phyloP scores from a whole-genome alignment of 2,113 vertebrate genomes.

The Brachypodius melanocephalos region DNA sequence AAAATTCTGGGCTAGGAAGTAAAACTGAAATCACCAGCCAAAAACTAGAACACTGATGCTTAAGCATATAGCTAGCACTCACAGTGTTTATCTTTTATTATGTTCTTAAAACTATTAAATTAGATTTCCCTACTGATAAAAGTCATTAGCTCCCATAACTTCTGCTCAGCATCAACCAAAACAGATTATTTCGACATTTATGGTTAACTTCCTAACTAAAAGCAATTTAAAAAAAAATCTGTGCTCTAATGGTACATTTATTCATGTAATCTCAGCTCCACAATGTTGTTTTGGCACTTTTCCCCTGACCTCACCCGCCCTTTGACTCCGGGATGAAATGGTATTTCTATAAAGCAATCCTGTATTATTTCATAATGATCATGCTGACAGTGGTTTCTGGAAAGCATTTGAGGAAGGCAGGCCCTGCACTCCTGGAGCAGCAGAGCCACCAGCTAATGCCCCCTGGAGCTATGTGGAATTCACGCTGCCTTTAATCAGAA shows the following conservation, averaged over 20 bases:
- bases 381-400: background rate
- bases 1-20: conserved; percentile 52
- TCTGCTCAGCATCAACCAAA: conserved; percentile 8
- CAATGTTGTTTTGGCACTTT: background rate
- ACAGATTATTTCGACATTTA: conserved; percentile 30
- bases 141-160: conserved; percentile 20
- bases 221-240: conserved; percentile 28
- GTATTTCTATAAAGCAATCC: conserved; percentile 7
- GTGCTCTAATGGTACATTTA: background rate
- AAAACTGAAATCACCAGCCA: conserved; percentile 46
- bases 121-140: conserved; percentile 28
- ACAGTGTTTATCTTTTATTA: background rate
- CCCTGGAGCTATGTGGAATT: background rate
- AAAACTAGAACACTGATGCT: conserved; percentile 36
- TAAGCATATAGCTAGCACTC: conserved; percentile 6
- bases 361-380: background rate
- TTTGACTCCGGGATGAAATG: conserved; percentile 9
- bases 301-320: background rate
- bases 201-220: conserved; percentile 34
- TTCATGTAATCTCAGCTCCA: background rate
- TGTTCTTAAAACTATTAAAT: conserved; percentile 9
- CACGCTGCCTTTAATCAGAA: background rate
- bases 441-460: background rate
- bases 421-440: background rate
- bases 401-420: background rate